phyloP scores from a whole-genome alignment of 30 jellyfish, hydroid and myxozoan species.

The Phacellophora camtschatica region DNA sequence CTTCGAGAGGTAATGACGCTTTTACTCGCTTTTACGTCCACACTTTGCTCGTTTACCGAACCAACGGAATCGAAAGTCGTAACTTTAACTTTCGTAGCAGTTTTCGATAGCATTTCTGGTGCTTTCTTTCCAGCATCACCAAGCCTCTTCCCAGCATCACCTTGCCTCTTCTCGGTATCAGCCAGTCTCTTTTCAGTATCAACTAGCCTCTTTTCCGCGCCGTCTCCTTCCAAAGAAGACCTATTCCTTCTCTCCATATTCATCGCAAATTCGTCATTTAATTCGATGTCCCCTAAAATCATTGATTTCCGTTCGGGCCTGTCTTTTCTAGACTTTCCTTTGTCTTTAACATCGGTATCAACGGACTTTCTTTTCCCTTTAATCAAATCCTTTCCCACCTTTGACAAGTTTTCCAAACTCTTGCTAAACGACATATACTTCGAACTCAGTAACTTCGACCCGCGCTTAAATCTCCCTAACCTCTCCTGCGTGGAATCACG shows the following conservation, averaged over 20 bases:
- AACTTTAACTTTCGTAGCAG: not conserved
- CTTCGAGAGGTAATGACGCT: not conserved
- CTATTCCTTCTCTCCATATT: constrained; percentile 54
- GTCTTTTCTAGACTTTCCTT: constrained; percentile 15
- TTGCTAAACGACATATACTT: constrained; percentile 51
- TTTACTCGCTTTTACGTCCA: no score
- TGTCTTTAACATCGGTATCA: not conserved
- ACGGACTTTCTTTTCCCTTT: constrained; percentile 13
- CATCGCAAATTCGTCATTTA: constrained; percentile 63
- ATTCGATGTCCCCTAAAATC: constrained; percentile 28
- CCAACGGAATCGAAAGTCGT: not conserved
- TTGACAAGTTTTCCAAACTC: constrained; percentile 43
- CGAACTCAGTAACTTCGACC: constrained; percentile 46
- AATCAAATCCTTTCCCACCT: constrained; percentile 30
- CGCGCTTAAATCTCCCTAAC: constrained; percentile 51
- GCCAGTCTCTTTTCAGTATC: constrained; percentile 9
- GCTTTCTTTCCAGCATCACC: not conserved
- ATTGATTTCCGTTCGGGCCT: constrained; percentile 17
- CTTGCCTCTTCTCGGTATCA: not conserved
- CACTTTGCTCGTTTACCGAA: no score
- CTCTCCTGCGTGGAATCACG: constrained; percentile 54
- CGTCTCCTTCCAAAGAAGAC: constrained; percentile 13
- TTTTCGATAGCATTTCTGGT: not conserved
- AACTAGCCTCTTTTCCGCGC: not conserved
- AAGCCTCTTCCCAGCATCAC: not conserved